These are phyloP conservation scores for Amblyraja radiata DNA, from an alignment of 2,797 vertebrate genomes.

Conservation along the genomic window DNA sequence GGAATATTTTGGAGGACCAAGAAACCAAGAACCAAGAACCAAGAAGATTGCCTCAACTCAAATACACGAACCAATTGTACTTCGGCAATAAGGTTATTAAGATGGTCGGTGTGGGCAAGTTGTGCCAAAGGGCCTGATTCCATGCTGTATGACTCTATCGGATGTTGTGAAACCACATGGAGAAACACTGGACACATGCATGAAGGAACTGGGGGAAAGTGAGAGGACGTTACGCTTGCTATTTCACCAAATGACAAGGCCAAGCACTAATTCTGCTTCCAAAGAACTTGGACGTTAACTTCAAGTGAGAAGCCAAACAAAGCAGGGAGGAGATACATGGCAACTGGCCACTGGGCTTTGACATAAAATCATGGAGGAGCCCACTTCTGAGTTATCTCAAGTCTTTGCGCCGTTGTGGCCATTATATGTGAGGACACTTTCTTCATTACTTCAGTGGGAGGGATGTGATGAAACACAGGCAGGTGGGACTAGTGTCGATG, in stretches of 20 bases:
- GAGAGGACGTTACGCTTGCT: background rate
- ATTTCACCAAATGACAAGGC: background rate
- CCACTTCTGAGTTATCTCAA: background rate
- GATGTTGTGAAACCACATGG: background rate
- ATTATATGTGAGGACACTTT: background rate
- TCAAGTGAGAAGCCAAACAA: too few species aligned
- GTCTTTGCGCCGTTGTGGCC: background rate
- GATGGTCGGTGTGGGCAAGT: too few species aligned
- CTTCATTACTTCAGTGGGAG: background rate
- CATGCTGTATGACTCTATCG: background rate
- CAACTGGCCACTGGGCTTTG: background rate
- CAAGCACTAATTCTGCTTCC: background rate
- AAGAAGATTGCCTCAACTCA: background rate
- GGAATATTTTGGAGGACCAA: too few species aligned
- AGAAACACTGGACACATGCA: background rate
- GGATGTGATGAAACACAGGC: too few species aligned
- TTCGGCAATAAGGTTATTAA: background rate
- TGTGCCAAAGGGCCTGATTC: too few species aligned
- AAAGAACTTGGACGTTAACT: background rate
- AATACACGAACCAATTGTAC: background rate
- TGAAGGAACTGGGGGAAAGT: background rate
- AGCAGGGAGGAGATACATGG: background rate
- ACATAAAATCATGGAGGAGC: background rate
- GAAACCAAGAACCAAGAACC: too few species aligned
- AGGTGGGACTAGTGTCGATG: too few species aligned